Evolutionary conservation across 2,888 invertebrate genomes (phyloP), one percentile per base, ranked within the genome.

Genomic region (Xanthorhoe spadicearia): DNA sequence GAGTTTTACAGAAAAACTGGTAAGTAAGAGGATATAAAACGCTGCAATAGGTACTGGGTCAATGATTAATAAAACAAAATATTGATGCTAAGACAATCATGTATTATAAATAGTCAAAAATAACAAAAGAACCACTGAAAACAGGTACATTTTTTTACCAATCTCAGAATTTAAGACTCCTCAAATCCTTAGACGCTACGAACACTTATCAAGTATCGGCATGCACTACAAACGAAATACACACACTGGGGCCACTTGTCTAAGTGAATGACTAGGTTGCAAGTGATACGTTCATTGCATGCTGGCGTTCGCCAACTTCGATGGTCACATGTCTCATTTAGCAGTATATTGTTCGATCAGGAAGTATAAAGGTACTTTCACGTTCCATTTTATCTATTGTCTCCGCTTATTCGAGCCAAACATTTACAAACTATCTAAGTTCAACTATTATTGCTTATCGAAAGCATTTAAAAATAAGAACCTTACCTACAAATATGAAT

Each of bases 81-180:
- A 71, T 84, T 79, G 89, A 91, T 92, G 92, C 92, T 93, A 93
- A 88, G 92, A 92, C 92, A 92, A 92, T 93, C 88, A 91, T 92
- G 89, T 92, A 92, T 91, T 92, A 93, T 92, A 93, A 93, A 93
- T 93, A 92, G 91, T 92, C 92, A 92, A 93, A 92, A 91, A 90
- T 89, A 92, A 92, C 91, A 92, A 92, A 92, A 91, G 90, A 90
- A 92, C 89, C 89, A 89, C 85, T 90, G 90, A 91, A 91, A 92
- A 92, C 92, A 92, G 92, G 92, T 92, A 92, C 92, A 89, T 64
- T 88, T 84, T 23, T 85, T 91, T 87, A 88, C 88, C 91, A 90
- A 91, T 91, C 90, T 92, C 90, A 85, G 86, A 90, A 88, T 91
- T 91, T 86, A 88, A 89, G 84, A 89, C 85, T 88, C 85, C 87